Evolutionary conservation across 92 coral and sea anemone species (phyloP), one percentile per base, ranked within the genome.

Genomic region (Zoanthus gigantus): DNA sequence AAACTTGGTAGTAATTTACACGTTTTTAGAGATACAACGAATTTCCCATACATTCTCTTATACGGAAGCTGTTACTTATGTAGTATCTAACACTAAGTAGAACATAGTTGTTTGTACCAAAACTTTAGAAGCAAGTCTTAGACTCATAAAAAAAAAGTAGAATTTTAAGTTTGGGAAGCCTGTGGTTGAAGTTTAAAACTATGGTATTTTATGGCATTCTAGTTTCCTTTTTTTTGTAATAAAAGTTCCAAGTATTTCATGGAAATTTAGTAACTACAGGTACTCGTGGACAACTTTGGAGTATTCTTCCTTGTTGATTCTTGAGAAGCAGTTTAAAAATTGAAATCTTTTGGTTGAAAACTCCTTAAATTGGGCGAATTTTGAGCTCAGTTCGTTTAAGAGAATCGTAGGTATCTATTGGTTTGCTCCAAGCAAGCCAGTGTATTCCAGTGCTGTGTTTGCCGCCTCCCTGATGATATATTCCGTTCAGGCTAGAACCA

Each of bases 341-440:
- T 53, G 58, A 53, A 53, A 53, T 53, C 58, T 7, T 53, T 58
- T 58, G 66, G 66, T 58, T 58, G 66, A 14, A 58, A 58, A 58
- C 66, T 58, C 5, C 18, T 58, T 14, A 58, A 58, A 58, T 1
- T 14, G 72, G 37, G 72, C 72, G 72, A 5, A 67, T 67, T 67
- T 67, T 67, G 42, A 67, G 72, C 37, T 67, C 72, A 67, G 72
- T 67, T 67, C 72, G 72, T 30, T 67, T 67, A 12, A 67, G 72
- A 67, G 42, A 28, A 67, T 67, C 12, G 66, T 58, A 58, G 66
- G 66, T 0, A 58, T 58, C 0, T 58, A 30, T 69, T 30, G 46
- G 45, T 2, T 30, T 69, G n/a, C 74, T 69, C 74, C 74, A 69
- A 13, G 74, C 32, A 5, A 78, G 72, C 83, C 83, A 78, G 83